Evolutionary conservation across 2,797 vertebrate species (phyloP).

Genomic region (Iguana delicatissima): DNA sequence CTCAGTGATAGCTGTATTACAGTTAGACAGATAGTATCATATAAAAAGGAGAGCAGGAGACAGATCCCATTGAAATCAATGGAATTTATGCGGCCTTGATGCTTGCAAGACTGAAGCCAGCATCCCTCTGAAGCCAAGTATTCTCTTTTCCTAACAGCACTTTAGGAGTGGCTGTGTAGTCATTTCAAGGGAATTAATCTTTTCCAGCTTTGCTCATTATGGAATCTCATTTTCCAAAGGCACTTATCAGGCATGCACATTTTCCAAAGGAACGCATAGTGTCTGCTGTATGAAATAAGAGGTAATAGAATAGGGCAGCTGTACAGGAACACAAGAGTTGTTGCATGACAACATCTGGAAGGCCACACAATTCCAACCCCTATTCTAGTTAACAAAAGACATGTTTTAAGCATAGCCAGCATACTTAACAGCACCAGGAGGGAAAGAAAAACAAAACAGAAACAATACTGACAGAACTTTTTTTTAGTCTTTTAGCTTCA

Average conservation of each 20-base stretch:
- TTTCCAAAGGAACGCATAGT: neutral
- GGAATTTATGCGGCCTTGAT: neutral
- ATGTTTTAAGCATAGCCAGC: no score
- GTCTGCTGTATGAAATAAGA: neutral
- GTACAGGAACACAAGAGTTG: neutral
- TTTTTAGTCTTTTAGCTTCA: no score
- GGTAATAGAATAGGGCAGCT: neutral
- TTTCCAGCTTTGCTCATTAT: slow-evolving; percentile 17
- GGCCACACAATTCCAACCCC: no score
- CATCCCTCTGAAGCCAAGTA: neutral
- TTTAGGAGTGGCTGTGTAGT: neutral
- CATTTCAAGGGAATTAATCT: neutral
- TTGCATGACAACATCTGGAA: neutral
- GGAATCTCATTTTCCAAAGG: slow-evolving; percentile 6
- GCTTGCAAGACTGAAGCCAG: neutral
- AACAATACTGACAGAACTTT: no score
- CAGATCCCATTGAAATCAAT: neutral
- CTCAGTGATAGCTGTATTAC: slow-evolving; percentile 28
- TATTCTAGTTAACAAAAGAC: no score
- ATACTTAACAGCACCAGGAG: no score
- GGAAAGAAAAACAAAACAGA: no score
- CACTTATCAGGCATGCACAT: neutral
- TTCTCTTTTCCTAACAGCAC: slow-evolving; percentile 5
- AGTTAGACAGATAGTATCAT: neutral
- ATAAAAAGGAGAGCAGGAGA: neutral